Conservation (phyloP, 2,113 vertebrate genomes). For the Martes martes region DNA sequence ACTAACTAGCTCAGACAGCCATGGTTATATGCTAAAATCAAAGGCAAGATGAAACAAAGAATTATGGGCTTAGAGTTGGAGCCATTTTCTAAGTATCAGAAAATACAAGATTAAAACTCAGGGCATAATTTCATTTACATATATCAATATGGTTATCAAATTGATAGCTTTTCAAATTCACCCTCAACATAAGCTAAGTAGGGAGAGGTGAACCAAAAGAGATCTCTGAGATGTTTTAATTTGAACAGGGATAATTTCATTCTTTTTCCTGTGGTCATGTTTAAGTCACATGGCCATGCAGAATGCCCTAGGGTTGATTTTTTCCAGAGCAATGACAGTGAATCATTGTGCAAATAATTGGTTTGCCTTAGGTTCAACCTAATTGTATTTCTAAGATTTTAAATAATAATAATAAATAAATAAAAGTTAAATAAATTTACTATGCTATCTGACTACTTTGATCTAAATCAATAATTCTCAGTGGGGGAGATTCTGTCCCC, state of each 20-base stretch:
- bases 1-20: constrained; percentile 61
- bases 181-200: neutral
- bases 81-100: constrained; percentile 15
- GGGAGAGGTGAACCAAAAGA: neutral
- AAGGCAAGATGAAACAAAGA: constrained; percentile 52
- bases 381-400: neutral
- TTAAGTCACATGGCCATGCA: neutral
- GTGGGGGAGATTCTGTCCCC: neutral
- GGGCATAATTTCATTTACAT: neutral
- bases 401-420: neutral
- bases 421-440: constrained; percentile 16
- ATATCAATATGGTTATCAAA: neutral
- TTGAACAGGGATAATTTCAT: neutral
- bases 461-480: neutral
- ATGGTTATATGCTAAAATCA: constrained; percentile 43
- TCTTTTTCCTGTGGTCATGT: neutral
- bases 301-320: neutral
- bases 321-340: constrained; percentile 17
- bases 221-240: neutral
- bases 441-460: neutral
- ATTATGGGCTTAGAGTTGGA: neutral
- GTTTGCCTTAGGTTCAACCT: constrained; percentile 1
- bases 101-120: neutral
- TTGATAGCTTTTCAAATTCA: neutral
- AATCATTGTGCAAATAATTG: constrained; percentile 10